A percentile compares a stretch with the other conserved stretches of the same genome.
These are phyloP conservation scores for Salminus brasiliensis DNA, from an alignment of 2,113 vertebrate species.

Conservation along the genomic window DNA sequence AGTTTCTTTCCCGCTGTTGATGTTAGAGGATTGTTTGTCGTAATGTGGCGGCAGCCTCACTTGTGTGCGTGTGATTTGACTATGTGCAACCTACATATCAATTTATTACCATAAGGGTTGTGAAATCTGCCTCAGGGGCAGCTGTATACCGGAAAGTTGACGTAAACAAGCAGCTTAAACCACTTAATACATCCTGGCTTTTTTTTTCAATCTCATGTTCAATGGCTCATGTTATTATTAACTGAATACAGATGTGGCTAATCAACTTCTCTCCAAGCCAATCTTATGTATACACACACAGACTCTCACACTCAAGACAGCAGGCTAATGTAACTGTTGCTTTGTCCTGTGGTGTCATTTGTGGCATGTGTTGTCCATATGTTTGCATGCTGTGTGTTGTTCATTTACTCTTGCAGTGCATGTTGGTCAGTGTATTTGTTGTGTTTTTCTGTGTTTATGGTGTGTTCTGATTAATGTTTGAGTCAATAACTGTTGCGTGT, in stretches of 20 bases:
- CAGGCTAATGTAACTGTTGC: background rate
- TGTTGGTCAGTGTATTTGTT: background rate
- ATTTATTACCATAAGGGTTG: background rate
- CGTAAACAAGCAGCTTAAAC: background rate
- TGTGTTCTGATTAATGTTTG: background rate
- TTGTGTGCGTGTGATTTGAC: background rate
- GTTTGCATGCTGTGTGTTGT: background rate
- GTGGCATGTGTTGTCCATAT: background rate
- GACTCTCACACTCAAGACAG: background rate
- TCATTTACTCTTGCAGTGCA: too few species aligned
- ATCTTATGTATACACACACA: background rate
- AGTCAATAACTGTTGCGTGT: too few species aligned
- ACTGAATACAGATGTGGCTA: background rate
- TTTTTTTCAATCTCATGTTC: background rate
- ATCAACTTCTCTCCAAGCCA: background rate
- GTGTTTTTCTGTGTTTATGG: background rate
- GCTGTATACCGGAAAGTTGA: background rate
- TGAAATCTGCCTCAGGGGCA: background rate
- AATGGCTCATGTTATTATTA: background rate
- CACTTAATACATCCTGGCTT: background rate
- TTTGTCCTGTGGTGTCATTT: background rate
- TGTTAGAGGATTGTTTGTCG: background rate
- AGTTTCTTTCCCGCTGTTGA: background rate
- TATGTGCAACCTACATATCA: background rate
- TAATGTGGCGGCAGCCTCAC: background rate